These are phyloP conservation scores for Rugalucina vietnamica DNA, from an alignment of 2,888 invertebrate species.

Conservation along the genomic window DNA sequence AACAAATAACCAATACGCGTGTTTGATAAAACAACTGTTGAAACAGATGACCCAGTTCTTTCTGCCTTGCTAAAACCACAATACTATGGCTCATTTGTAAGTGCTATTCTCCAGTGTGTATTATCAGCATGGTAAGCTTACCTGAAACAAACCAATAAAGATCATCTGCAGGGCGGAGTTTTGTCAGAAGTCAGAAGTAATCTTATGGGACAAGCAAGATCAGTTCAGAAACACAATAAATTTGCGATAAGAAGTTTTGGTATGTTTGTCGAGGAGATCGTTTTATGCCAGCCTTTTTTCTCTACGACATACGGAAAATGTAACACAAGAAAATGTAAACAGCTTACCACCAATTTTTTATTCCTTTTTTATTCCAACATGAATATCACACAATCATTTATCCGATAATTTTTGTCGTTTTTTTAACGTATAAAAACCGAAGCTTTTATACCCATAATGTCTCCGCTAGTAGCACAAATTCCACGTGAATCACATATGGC, in stretches of 20 bases:
- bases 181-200: background rate
- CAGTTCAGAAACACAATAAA: constrained; percentile 22
- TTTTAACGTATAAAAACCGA: too few relatives aligned
- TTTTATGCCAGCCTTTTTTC: too few relatives aligned
- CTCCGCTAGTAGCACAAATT: too few relatives aligned
- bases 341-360: too few relatives aligned
- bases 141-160: background rate
- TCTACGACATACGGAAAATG: too few relatives aligned
- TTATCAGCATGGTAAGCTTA: constrained; percentile 9
- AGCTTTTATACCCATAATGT: too few relatives aligned
- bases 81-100: background rate
- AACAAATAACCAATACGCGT: constrained; percentile 28
- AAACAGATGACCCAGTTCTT: background rate
- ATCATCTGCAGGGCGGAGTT: constrained; percentile 27
- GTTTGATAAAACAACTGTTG: background rate
- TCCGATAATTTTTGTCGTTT: too few relatives aligned
- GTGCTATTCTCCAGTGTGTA: background rate
- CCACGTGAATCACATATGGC: too few relatives aligned
- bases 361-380: too few relatives aligned
- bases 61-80: background rate
- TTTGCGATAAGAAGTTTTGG: constrained; percentile 16
- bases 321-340: too few relatives aligned
- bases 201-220: background rate
- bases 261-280: too few relatives aligned
- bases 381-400: too few relatives aligned